Evolutionary conservation across 1,140 invertebrate species (phyloP), one percentile per base, ranked within the genome.

Genomic region (Eurosta solidaginis): DNA sequence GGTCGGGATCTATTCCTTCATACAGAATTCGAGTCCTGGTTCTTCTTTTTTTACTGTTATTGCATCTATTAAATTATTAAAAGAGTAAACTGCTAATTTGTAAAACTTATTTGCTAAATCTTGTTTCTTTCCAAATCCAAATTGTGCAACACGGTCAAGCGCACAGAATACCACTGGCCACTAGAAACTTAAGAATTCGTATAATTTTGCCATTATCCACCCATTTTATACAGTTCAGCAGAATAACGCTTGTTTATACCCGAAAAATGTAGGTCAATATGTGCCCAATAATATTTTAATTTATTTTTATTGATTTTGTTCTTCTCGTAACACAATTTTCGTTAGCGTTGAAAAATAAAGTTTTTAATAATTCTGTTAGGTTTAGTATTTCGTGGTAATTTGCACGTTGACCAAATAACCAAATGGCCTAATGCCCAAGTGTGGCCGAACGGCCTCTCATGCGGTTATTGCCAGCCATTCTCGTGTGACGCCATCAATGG

Each of bases 371-470:
- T 27, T 20, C 2, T 54, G 50, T 59, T 59, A n/a, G n/a, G n/a
- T n/a, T n/a, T n/a, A n/a, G 54, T 59, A 33, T 59, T n/a, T 25
- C 20, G 36, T 36, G 17, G 12, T 68, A 68, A 63, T 63, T 63
- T 63, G 29, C 54, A 63, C 33, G 20, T 20, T 36, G 54, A 7
- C 54, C 54, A 63, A 68, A 40, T 68, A n/a, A 68, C 59, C 59
- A 68, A 68, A 68, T 68, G 59, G 59, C 59, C 59, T 20, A 68
- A 68, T 68, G 59, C 33, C 33, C 17, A 68, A 52, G 40, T 68
- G 59, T 20, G n/a, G n/a, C n/a, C n/a, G n/a, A n/a, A n/a, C n/a
- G n/a, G n/a, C n/a, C n/a, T n/a, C n/a, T 14, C 33, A 27, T 68
- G 59, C 20, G 59, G 59, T 68, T 36, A 68, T 33, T 68, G 40